Evolutionary conservation across 2,888 invertebrate species (phyloP), one percentile per base, ranked within the genome.

Genomic region (Troglohyphantes excavatus): DNA sequence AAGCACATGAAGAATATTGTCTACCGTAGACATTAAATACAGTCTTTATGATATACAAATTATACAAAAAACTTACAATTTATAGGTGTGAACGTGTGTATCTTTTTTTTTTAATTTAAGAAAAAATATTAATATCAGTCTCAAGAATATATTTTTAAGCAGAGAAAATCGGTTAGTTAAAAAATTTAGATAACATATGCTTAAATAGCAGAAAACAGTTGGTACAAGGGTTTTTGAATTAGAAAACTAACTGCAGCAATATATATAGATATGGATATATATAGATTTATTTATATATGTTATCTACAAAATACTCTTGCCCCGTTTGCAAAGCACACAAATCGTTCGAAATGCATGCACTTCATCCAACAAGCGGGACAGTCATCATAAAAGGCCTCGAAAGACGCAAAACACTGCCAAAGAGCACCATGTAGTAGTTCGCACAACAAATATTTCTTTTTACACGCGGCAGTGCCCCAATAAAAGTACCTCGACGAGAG

Each of bases 221-320:
- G 87, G 9, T 61, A 53, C 63, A 67, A 39, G 39, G 65, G 81
- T 76, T 72, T 68, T 68, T 82, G 46, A 88, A 88, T 82, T 88
- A 82, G 88, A 88, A 82, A 88, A 88, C 82, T 88, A 88, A 88
- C 88, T 82, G 81, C 82, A 88, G 88, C 88, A 82, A 82, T 88
- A 88, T 88, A 88, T 88, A 88, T 88, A 88, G 67, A 88, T 75
- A 88, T 87, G 70, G 59, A 82, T 82, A 82, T 29, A 82, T 82
- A 81, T 81, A 46, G 67, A 70, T 33, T 61, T 72, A 53, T 78
- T 73, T 29, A 86, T 88, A 88, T 88, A 82, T 88, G 82, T 88
- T 53, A 88, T 88, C 88, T 88, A 88, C 88, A 88, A 88, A 88
- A 88, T 88, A 88, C 88, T 88, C 76, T 88, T 43, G 68, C 72